A percentile compares a stretch with the other conserved stretches of the same genome.
Conservation (phyloP, 2,888 invertebrate species). For the Coenonympha arcania region DNA sequence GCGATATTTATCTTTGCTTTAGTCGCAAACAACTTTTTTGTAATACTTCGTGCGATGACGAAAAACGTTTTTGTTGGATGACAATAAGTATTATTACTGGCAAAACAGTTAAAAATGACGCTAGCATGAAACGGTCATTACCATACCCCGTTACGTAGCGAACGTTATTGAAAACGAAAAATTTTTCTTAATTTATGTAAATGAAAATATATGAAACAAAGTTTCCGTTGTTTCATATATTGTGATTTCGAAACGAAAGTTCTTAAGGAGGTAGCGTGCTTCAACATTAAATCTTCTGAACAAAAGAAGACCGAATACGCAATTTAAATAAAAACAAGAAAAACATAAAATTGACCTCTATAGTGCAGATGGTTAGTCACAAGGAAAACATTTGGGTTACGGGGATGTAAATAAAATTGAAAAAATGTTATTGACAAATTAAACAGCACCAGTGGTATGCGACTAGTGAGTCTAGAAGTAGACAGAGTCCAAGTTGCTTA, state of each 20-base stretch:
- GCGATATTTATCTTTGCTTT: not conserved
- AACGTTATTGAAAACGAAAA: slow-evolving; percentile 56
- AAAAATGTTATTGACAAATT: slow-evolving; percentile 50
- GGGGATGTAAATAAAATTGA: slow-evolving; percentile 36
- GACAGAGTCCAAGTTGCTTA: slow-evolving; percentile 47
- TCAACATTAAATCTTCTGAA: not conserved
- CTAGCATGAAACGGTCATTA: not conserved
- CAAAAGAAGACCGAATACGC: not conserved
- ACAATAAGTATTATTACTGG: not conserved
- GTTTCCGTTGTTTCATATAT: slow-evolving; percentile 5
- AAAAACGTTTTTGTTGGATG: not conserved
- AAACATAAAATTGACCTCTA: slow-evolving; percentile 9
- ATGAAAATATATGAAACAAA: slow-evolving; percentile 51
- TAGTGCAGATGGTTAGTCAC: slow-evolving; percentile 69
- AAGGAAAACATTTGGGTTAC: slow-evolving; percentile 59
- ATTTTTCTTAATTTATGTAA: slow-evolving; percentile 51
- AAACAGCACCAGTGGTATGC: slow-evolving; percentile 52
- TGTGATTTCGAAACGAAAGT: not conserved
- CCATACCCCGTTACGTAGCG: slow-evolving; percentile 19
- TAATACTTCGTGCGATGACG: not conserved
- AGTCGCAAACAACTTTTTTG: not conserved
- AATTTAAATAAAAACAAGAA: not conserved
- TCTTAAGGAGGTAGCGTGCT: not conserved
- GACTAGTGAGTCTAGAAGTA: slow-evolving; percentile 53
- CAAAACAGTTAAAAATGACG: not conserved